A percentile compares a stretch with the other conserved stretches of the same genome.
Conservation (phyloP, 2,888 invertebrate species). For the Asteroscopus sphinx region DNA sequence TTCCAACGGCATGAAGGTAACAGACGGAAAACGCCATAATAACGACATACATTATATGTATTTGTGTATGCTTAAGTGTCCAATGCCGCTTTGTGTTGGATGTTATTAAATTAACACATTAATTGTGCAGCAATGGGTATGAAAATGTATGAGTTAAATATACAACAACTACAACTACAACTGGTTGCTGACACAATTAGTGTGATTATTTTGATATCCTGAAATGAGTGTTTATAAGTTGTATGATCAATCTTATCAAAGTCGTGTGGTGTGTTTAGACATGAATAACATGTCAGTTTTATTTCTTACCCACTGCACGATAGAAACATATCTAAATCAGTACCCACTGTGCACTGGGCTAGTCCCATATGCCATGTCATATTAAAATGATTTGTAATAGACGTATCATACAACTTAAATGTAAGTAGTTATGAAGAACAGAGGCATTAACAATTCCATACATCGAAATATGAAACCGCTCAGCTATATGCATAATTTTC, state of each 20-base stretch:
- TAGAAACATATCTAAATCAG: too few relatives aligned
- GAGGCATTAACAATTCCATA: conserved; percentile 23
- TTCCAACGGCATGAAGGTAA: conserved; percentile 85
- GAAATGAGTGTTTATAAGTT: conserved; percentile 44
- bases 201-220: conserved; percentile 40
- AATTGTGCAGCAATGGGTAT: conserved; percentile 3
- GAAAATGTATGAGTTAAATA: not conserved
- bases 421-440: conserved; percentile 7
- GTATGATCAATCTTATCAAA: conserved; percentile 17
- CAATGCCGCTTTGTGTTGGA: conserved; percentile 53
- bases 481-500: not conserved
- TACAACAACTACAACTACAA: not conserved
- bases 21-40: conserved; percentile 62
- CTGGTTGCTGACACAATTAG: not conserved
- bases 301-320: too few relatives aligned
- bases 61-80: conserved; percentile 58
- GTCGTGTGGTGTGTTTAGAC: not conserved
- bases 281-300: too few relatives aligned
- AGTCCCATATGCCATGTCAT: too few relatives aligned
- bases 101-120: conserved; percentile 33
- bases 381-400: conserved; percentile 41
- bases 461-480: conserved; percentile 20
- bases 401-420: conserved; percentile 50
- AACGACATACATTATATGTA: conserved; percentile 55
- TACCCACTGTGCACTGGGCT: too few relatives aligned